Base-by-base conservation (phyloP, 30 jellyfish, hydroid and myxozoan species). In the Pelagia noctiluca region DNA sequence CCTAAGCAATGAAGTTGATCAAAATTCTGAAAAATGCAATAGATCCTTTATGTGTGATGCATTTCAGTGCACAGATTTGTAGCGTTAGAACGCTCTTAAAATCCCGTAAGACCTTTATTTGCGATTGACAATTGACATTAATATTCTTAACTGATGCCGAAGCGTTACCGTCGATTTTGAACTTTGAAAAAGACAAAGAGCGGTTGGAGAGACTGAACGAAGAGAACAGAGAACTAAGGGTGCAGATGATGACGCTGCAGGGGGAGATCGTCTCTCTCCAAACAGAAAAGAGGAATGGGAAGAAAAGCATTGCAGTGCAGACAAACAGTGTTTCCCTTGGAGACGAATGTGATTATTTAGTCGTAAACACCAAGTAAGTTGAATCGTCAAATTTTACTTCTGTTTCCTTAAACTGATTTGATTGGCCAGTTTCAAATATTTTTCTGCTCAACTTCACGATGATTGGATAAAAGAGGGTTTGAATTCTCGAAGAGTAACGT, bases 131-230 rank as follows among this genome's bases (percentile, higher is more conserved):
- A n/a, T n/a, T n/a, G n/a, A n/a, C n/a, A n/a, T 52, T 52, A 52
- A 25, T 52, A 10, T 52, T 30, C 68, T 52, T 52, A 5, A 52
- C 26, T 8, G 16, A 68, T 23, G 0, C n/a, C 62, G n/a, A 28
- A 93, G 93, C 84, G 0, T 68, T 93, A 12, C 98, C 98, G n/a
- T 52, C 96, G 26, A 60, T 93, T 8, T 74, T 93, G 75, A 93
- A 88, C 57, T 87, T 93, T 88, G 98, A 93, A 52, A 87, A 76
- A 47, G 98, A 93, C 46, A 81, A 47, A 37, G 78, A 78, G 29
- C 66, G 50, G 57, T 7, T 88, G 37, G 78, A 87, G 25, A 37
- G 82, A 48, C 26, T 82, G 68, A 79, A 93, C 13, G 96, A 87
- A 37, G 97, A 93, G 32, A 88, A 72, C 63, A 60, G 18, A 22